Base-by-base conservation (phyloP, 2,888 invertebrate species). In the Plagodis pulveraria region DNA sequence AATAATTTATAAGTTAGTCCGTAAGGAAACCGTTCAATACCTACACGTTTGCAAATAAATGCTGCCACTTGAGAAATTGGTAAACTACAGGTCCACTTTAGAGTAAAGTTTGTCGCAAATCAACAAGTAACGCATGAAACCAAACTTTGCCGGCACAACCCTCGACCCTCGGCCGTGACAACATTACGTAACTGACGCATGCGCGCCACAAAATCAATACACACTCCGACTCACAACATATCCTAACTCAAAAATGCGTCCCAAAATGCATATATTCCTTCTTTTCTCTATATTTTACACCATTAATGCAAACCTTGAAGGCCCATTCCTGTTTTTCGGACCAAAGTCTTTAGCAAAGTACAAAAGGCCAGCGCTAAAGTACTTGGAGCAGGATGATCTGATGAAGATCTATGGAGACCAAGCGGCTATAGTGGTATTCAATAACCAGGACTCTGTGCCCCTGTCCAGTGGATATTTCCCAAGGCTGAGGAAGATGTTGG, bases 311-410 rank as follows among this genome's bases (percentile, higher is more conserved):
- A 93, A 93, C 67, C 78, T 94, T 41, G 94, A 93, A 78, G 94
- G 94, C 0, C 94, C 94, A 0, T 94, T 94, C 72, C 68, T 95
- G 6, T 93, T 94, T 69, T 95, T 94, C 82, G 94, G 94, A 0
- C 93, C 93, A 5, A 88, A 92, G 48, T 86, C 91, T 6, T 75
- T 94, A 0, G 83, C 84, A 38, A 84, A 84, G 43, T 89, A 93
- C 61, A 88, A 88, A 58, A 76, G 93, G 36, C 93, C 94, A 40
- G 93, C 94, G 2, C 71, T 95, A 38, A 87, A 89, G 60, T 92
- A 89, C 51, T 73, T 94, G 44, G 92, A 91, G 51, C 94, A 94
- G 69, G 93, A 93, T 84, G 91, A 93, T 57, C 78, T 94, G 74
- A 91, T 93, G 83, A 88, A 87, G 72, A 89, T 95, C n/a, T 94